Evolutionary conservation across 1,140 invertebrate genomes (phyloP).

Genomic region (Solenopsis invicta): DNA sequence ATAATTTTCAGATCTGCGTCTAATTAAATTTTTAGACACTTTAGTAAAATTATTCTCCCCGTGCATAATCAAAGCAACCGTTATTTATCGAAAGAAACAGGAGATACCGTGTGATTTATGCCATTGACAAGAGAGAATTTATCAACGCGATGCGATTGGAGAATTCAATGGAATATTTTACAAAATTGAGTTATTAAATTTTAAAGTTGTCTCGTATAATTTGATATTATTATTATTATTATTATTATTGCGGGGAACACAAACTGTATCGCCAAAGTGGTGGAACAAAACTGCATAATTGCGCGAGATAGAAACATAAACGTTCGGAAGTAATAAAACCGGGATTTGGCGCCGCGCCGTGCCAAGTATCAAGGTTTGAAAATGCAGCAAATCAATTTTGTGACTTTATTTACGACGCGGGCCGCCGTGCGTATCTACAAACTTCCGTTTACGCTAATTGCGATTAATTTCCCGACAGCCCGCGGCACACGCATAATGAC

Average conservation of each 20-base stretch:
- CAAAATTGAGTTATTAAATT: background rate
- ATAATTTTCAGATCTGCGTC: no score
- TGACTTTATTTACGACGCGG: constrained; percentile 6
- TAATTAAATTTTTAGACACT: no score
- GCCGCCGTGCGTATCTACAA: background rate
- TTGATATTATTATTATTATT: background rate
- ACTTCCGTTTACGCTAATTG: constrained; percentile 15
- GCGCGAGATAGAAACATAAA: constrained; percentile 1
- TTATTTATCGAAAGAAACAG: background rate
- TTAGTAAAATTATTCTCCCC: no score
- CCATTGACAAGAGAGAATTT: background rate
- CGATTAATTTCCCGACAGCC: background rate
- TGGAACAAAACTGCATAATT: background rate
- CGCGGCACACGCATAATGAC: no score
- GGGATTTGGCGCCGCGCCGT: background rate
- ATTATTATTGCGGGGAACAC: background rate
- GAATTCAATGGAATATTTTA: background rate
- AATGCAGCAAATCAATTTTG: background rate
- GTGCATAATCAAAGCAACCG: no score
- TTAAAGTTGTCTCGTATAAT: background rate
- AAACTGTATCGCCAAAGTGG: background rate
- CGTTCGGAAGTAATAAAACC: constrained; percentile 14
- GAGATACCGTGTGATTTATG: background rate
- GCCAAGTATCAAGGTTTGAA: constrained; percentile 26
- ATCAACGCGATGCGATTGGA: background rate